Percentiles rank a stretch among this genome's conserved stretches.
These are phyloP conservation scores for Oophaga sylvatica DNA, from an alignment of 2,797 vertebrate species.

Conservation along the genomic window DNA sequence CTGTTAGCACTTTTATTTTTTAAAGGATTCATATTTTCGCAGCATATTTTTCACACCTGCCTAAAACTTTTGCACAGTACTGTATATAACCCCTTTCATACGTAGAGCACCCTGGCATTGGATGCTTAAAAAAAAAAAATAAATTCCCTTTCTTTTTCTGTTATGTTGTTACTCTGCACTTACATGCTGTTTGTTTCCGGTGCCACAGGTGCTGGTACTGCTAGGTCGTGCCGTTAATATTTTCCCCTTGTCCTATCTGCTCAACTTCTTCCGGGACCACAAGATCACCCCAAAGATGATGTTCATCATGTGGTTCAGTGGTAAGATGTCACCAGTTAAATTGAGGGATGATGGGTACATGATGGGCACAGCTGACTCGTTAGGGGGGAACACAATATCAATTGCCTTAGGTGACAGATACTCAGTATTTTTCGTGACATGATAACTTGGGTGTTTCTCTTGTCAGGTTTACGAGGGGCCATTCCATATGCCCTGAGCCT, in stretches of 20 bases:
- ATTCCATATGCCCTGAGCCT: constrained; percentile 97
- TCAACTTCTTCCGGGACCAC: constrained; percentile 97
- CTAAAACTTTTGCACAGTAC: no score
- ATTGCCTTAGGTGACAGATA: neutral
- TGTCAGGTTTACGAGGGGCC: constrained; percentile 88
- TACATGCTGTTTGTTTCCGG: neutral
- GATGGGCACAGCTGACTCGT: no score
- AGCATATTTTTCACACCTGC: no score
- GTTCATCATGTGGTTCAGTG: constrained; percentile 99
- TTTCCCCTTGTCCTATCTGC: constrained; percentile 93
- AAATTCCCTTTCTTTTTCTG: neutral
- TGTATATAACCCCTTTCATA: no score
- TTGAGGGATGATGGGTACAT: neutral
- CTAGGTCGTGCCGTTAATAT: constrained; percentile 95
- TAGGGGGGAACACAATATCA: neutral
- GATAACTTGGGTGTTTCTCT: neutral
- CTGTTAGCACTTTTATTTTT: no score
- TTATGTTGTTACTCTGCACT: neutral
- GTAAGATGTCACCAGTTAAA: constrained; percentile 71
- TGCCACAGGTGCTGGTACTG: constrained; percentile 86
- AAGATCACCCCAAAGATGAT: constrained; percentile 99
- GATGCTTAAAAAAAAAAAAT: no score
- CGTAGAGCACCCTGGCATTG: no score
- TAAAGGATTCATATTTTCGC: no score
- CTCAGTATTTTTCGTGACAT: constrained; percentile 50